These are phyloP conservation scores for Callionymus lyra DNA, from an alignment of 2,113 vertebrate species.

Conservation along the genomic window DNA sequence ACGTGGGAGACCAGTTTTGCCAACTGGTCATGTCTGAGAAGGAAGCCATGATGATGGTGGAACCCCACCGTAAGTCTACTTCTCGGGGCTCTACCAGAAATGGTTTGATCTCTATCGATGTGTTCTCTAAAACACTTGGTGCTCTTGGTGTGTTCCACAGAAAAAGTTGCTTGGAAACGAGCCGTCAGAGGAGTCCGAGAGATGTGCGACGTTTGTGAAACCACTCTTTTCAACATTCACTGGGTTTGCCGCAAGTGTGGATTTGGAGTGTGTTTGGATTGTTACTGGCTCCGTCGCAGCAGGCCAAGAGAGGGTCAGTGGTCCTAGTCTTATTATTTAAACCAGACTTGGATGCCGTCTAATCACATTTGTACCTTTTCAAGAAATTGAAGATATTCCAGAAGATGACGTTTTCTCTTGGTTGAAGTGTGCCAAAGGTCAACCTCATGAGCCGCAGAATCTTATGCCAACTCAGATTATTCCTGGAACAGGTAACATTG, in stretches of 20 bases:
- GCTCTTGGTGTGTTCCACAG: slow-evolving; percentile 50
- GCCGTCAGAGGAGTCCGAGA: slow-evolving; percentile 91
- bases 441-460: slow-evolving; percentile 95
- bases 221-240: slow-evolving; percentile 96
- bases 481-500: slow-evolving; percentile 84
- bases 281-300: slow-evolving; percentile 88
- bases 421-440: slow-evolving; percentile 97
- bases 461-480: slow-evolving; percentile 99
- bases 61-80: slow-evolving; percentile 86
- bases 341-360: not conserved
- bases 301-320: slow-evolving; percentile 81
- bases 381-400: slow-evolving; percentile 81
- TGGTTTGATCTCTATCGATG: not conserved
- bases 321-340: not conserved
- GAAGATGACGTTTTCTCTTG: slow-evolving; percentile 96
- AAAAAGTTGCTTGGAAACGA: slow-evolving; percentile 98
- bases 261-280: slow-evolving; percentile 96
- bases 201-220: slow-evolving; percentile 98
- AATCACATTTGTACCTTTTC: slow-evolving; percentile 1
- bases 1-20: slow-evolving; percentile 97
- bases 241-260: slow-evolving; percentile 99
- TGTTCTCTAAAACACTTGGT: too few relatives aligned
- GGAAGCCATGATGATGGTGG: slow-evolving; percentile 99
- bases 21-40: slow-evolving; percentile 99
- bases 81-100: not conserved